Evolutionary conservation across 2,888 invertebrate species (phyloP).

Genomic region (Chrysolina oricalcia): DNA sequence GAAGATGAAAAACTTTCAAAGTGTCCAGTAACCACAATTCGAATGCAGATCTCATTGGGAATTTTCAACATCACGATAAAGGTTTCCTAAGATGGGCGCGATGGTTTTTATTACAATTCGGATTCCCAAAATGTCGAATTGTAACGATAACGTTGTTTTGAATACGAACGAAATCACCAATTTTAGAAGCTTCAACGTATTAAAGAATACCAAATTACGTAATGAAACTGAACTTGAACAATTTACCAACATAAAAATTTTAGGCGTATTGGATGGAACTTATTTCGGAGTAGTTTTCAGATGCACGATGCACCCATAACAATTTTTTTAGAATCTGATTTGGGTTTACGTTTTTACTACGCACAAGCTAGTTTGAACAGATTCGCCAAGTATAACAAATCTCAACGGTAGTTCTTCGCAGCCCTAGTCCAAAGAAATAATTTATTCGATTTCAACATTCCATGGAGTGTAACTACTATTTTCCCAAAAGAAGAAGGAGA

Average conservation of each 20-base stretch:
- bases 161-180: slow-evolving; percentile 13
- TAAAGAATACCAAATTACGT: neutral
- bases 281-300: neutral
- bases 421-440: too few relatives aligned
- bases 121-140: slow-evolving; percentile 17
- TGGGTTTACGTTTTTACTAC: neutral
- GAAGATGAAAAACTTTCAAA: neutral
- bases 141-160: slow-evolving; percentile 23
- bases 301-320: neutral
- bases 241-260: neutral
- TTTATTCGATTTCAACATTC: too few relatives aligned
- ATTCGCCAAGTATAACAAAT: too few relatives aligned
- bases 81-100: neutral
- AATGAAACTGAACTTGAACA: slow-evolving; percentile 1
- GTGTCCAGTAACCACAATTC: slow-evolving; percentile 2
- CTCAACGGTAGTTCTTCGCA: too few relatives aligned
- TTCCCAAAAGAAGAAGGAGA: too few relatives aligned
- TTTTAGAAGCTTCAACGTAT: neutral
- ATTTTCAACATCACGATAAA: slow-evolving; percentile 9
- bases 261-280: neutral
- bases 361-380: too few relatives aligned
- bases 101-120: slow-evolving; percentile 6
- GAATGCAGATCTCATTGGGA: slow-evolving; percentile 3
- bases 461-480: too few relatives aligned
- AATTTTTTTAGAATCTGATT: neutral